These are phyloP conservation scores for Hippocampus barbouri DNA, from an alignment of 2,113 vertebrate genomes.

Conservation along the genomic window DNA sequence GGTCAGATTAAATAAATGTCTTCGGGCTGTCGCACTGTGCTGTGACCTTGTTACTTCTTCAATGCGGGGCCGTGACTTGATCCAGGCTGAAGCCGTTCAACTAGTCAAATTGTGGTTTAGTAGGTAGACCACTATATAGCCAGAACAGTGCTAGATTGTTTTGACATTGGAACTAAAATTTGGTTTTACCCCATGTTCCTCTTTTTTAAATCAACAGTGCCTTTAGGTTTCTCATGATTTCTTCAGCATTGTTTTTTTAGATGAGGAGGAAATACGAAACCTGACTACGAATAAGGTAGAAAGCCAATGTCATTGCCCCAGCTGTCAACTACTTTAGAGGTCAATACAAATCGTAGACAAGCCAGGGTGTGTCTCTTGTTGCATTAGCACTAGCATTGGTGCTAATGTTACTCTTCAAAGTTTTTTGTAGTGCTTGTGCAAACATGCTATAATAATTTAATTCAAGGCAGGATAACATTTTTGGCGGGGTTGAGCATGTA, in stretches of 20 bases:
- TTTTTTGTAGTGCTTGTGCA: too few relatives aligned
- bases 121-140: background rate
- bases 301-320: background rate
- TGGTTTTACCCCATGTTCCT: too few relatives aligned
- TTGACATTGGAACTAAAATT: too few relatives aligned
- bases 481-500: too few relatives aligned
- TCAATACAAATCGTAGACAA: background rate
- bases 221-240: background rate
- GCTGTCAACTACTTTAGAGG: background rate
- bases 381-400: too few relatives aligned
- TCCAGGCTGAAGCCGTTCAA: constrained; percentile 13
- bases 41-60: constrained; percentile 48
- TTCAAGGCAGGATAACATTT: too few relatives aligned
- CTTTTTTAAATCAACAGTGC: background rate
- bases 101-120: background rate
- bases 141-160: background rate
- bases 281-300: background rate
- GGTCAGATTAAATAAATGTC: constrained; percentile 54
- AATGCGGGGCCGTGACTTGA: constrained; percentile 43
- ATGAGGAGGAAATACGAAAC: background rate
- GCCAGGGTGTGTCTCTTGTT: too few relatives aligned
- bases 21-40: constrained; percentile 37
- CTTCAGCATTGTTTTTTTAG: too few relatives aligned
- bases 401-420: too few relatives aligned
- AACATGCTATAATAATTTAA: too few relatives aligned